Base-by-base conservation (phyloP, 2,113 vertebrate species). In the Leucopsar rothschildi region DNA sequence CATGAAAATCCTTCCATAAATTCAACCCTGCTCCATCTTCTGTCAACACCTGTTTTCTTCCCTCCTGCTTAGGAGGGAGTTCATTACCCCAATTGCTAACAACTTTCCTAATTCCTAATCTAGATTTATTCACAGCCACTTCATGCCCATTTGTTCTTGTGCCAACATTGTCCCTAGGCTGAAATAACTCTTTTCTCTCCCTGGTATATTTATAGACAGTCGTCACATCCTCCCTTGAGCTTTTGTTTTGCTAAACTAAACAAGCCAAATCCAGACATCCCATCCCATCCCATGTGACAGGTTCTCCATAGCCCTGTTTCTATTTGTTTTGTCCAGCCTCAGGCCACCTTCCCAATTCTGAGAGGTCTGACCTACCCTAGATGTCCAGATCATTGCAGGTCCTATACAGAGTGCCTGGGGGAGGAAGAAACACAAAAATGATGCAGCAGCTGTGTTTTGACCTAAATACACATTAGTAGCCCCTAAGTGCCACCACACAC, bases 161-260 rank as follows among this genome's bases (percentile, higher is more conserved):
- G 92, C 96, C 87, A 96, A 64, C 53, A 91, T 68, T 94, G 92
- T 96, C 82, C 78, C 82, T n/a, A 79, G 40, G 73, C 84, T 82
- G 90, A 89, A 96, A 96, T 87, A 93, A 47, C 56, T 92, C 33
- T 91, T 91, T 92, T 96, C 78, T 75, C 69, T 75, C 72, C 15
- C 42, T 69, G 4, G 6, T 55, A 33, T 96, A 96, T 96, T 96
- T 95, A 95, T 84, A 96, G 91, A 47, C 29, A 92, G 47, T 39
- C 0, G 2, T 94, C 89, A 95, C 64, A 91, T 96, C 95, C 95
- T 96, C 91, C 56, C 86, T 33, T 66, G 72, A 86, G 86, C 59
- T 91, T 93, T 93, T 92, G 64, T 92, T 86, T 86, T 86, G 29
- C 69, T 96, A 81, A 91, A 91, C 59, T 73, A 88, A 92, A 88